These are phyloP conservation scores for Parochlus steinenii DNA, from an alignment of 2,888 invertebrate genomes.

Conservation along the genomic window DNA sequence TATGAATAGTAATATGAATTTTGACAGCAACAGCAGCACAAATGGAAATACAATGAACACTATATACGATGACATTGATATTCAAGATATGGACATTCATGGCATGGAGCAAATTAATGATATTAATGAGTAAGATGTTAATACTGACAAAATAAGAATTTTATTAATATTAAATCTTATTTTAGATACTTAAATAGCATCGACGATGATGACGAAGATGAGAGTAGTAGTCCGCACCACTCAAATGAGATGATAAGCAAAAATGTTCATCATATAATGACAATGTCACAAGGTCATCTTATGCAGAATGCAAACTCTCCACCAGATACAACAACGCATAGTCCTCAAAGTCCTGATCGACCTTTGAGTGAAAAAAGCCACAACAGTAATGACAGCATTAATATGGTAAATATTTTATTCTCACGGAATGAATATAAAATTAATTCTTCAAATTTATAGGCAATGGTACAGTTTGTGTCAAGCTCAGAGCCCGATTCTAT, in stretches of 20 bases:
- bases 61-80: conserved; percentile 5
- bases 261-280: too few relatives aligned
- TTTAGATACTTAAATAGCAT: conserved; percentile 10
- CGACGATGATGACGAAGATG: conserved; percentile 12
- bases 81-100: conserved; percentile 2
- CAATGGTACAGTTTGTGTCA: conserved; percentile 76
- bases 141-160: too few relatives aligned
- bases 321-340: conserved; percentile 73
- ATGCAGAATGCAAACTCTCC: conserved; percentile 51
- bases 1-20: conserved; percentile 8
- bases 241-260: conserved; percentile 16
- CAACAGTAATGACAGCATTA: conserved; percentile 21
- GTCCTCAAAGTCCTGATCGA: conserved; percentile 46
- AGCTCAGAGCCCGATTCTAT: conserved; percentile 64
- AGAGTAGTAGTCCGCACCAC: too few relatives aligned
- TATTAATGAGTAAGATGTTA: too few relatives aligned
- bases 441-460: conserved; percentile 29
- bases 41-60: conserved; percentile 10
- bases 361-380: conserved; percentile 29
- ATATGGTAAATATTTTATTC: conserved; percentile 23
- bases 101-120: conserved; percentile 12
- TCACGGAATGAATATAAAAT: conserved; percentile 4
- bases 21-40: conserved; percentile 3
- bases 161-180: too few relatives aligned
- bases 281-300: too few relatives aligned